Conservation (phyloP, 2,888 invertebrate species). For the Thalpophila matura region DNA sequence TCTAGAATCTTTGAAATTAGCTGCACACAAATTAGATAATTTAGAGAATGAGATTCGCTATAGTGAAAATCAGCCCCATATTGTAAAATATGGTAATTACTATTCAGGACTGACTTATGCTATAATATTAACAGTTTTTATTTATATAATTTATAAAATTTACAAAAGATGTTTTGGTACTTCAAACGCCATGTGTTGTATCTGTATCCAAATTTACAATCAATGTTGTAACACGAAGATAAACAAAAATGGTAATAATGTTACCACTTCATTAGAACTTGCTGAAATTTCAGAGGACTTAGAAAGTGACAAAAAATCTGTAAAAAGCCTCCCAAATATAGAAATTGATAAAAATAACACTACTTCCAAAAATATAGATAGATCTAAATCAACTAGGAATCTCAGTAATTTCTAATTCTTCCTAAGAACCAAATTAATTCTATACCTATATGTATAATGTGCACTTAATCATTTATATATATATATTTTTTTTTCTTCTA, state of each 20-base stretch:
- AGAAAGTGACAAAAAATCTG: background rate
- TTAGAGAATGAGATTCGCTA: background rate
- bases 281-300: too few species aligned
- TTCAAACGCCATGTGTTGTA: background rate
- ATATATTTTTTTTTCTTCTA: too few species aligned
- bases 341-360: background rate
- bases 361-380: background rate
- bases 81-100: background rate
- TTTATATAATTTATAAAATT: background rate
- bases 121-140: background rate
- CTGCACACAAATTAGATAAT: too few species aligned
- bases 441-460: too few species aligned
- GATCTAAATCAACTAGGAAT: background rate
- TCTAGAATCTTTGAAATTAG: too few species aligned
- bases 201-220: background rate
- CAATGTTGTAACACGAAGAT: too few species aligned
- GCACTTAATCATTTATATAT: too few species aligned
- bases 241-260: too few species aligned
- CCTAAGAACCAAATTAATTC: too few species aligned
- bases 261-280: too few species aligned
- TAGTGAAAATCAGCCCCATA: background rate
- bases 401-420: background rate
- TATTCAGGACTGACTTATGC: background rate
- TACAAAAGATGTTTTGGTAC: background rate
- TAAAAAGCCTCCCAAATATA: background rate